phyloP scores from a whole-genome alignment of 2,888 invertebrate genomes.

The Drosophila mettleri region DNA sequence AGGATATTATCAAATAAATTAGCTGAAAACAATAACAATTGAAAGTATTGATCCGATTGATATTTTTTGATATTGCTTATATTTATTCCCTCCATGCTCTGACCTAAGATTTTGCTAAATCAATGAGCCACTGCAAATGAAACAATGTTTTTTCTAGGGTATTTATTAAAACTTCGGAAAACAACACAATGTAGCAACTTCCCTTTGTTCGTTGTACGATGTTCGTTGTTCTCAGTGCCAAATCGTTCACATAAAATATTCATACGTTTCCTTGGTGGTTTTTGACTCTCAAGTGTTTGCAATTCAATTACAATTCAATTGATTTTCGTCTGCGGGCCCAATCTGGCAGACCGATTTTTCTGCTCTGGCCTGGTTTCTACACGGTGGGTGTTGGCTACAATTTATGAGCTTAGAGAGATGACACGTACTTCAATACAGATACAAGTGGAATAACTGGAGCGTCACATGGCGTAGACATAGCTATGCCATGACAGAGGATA shows the following conservation, averaged over 20 bases:
- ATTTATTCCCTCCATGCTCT: neutral
- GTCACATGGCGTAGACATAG: constrained; percentile 7
- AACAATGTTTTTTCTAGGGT: constrained; percentile 18
- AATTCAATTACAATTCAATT: constrained; percentile 79
- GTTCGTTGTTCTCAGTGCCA: constrained; percentile 46
- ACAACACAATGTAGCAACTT: constrained; percentile 24
- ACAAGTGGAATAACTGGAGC: constrained; percentile 5
- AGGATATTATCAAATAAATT: neutral
- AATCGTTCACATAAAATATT: constrained; percentile 78
- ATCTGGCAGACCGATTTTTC: constrained; percentile 28
- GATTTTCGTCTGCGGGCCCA: constrained; percentile 69
- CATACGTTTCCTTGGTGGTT: constrained; percentile 73
- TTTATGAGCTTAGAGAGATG: constrained; percentile 43
- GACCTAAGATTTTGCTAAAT: neutral
- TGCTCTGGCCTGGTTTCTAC: constrained; percentile 7
- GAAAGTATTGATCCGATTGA: neutral
- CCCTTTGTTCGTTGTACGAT: constrained; percentile 23
- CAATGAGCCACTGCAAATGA: neutral
- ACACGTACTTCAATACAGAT: constrained; percentile 41
- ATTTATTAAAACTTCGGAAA: constrained; percentile 19
- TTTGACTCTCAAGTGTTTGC: constrained; percentile 71
- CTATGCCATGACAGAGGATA: neutral
- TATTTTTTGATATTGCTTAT: neutral
- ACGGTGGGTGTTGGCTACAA: constrained; percentile 20
- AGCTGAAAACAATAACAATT: neutral